Conservation (phyloP, 2,888 invertebrate genomes). For the Orgyia antiqua region DNA sequence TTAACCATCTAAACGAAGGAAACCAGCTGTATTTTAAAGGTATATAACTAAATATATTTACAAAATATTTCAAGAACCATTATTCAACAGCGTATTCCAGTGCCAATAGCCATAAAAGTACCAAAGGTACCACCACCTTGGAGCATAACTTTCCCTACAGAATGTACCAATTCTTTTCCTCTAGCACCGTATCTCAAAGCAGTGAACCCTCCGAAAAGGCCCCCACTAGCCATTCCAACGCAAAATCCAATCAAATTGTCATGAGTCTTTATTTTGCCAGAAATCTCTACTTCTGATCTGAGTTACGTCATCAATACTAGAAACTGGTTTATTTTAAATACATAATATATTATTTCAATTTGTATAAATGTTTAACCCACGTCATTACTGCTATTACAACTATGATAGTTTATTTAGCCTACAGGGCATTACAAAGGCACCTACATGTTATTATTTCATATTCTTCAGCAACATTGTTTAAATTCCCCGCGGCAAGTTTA, state of each 20-base stretch:
- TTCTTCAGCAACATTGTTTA: too few relatives aligned
- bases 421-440: too few relatives aligned
- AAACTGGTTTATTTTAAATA: too few relatives aligned
- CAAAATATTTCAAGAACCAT: conserved; percentile 26
- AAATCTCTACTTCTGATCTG: too few relatives aligned
- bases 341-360: too few relatives aligned
- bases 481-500: too few relatives aligned
- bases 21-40: conserved; percentile 17
- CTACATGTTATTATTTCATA: too few relatives aligned
- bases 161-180: conserved; percentile 93
- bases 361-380: too few relatives aligned
- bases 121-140: conserved; percentile 99
- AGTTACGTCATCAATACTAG: too few relatives aligned
- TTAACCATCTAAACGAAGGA: conserved; percentile 8
- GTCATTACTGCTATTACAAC: too few relatives aligned
- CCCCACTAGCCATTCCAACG: conserved; percentile 97
- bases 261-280: too few relatives aligned
- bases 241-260: conserved; percentile 97
- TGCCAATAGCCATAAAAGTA: conserved; percentile 96
- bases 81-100: conserved; percentile 86
- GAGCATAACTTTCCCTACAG: conserved; percentile 97
- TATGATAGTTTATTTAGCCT: too few relatives aligned
- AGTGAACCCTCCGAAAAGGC: conserved; percentile 95
- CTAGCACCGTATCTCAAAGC: conserved; percentile 95
- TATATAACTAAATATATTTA: conserved; percentile 35